Evolutionary conservation across 2,888 invertebrate species (phyloP), one percentile per base, ranked within the genome.

Genomic region (Protonemura montana): DNA sequence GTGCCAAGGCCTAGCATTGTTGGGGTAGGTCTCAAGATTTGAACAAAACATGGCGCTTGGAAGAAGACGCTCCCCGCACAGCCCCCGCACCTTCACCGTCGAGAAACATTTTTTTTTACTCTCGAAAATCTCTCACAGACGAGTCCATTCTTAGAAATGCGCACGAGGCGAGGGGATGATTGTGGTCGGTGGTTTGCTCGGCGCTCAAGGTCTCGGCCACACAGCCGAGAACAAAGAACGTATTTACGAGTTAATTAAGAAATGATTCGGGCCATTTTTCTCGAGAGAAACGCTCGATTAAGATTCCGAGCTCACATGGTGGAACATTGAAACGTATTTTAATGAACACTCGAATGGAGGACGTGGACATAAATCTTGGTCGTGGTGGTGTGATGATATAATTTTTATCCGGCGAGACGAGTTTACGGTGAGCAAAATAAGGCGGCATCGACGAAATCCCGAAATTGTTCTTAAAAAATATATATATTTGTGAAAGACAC

Each of bases 221-320:
- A 21, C 59, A 21, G 59, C 59, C 59, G 59, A 59, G 59, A 59
- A 59, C 59, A 59, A 59, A 59, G 59, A 59, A 10, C 59, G 59
- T 59, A 59, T 59, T 59, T 59, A 59, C 59, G 59, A 59, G 59
- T 59, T 59, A 59, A 59, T 59, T 59, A 59, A 59, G 59, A 59
- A 59, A 59, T 59, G 59, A 59, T 59, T 59, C 59, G 59, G 59
- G 16, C 59, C 59, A 59, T 59, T 59, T 59, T 59, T 59, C 59
- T 21, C 13, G 21, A 59, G 16, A 59, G 59, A 59, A 59, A 59
- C 59, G 59, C 59, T 7, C 59, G 59, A 59, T 59, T 59, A 59
- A 59, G 59, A 59, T 59, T 59, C 35, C 1, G 59, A 59, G 21
- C 16, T 2, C 59, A 59, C 59, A 59, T 59, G 13, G 59, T 1